Evolutionary conservation across 1,140 invertebrate genomes (phyloP).

Genomic region (Anastrepha ludens): DNA sequence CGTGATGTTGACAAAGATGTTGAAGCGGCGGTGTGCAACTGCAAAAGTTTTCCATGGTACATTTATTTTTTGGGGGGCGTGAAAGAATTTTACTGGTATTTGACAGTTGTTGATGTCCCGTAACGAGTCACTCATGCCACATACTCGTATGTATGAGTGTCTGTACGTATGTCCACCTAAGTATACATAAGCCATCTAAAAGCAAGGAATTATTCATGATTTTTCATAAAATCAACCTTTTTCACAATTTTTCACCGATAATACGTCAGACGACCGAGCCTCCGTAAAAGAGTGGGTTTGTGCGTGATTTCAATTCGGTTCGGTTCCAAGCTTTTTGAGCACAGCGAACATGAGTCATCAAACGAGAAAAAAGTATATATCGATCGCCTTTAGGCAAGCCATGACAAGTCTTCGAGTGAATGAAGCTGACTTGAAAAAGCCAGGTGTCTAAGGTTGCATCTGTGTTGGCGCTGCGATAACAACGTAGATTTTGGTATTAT

Average conservation of each 20-base stretch:
- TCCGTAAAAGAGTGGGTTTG: background rate
- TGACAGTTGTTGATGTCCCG: conserved; percentile 50
- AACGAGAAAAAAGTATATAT: too few relatives aligned
- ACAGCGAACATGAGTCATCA: too few relatives aligned
- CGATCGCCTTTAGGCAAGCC: too few relatives aligned
- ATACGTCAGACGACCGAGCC: background rate
- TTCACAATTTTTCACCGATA: background rate
- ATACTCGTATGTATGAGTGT: background rate
- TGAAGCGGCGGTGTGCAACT: conserved; percentile 36
- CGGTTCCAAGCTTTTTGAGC: too few relatives aligned
- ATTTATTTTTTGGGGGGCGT: conserved; percentile 19
- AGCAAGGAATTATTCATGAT: background rate
- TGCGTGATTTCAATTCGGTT: too few relatives aligned
- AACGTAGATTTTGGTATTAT: too few relatives aligned
- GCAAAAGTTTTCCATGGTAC: conserved; percentile 12
- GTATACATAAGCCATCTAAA: background rate
- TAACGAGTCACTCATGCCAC: background rate
- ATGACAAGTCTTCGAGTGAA: too few relatives aligned
- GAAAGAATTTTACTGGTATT: conserved; percentile 33
- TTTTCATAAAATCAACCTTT: conserved; percentile 18
- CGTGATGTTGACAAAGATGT: conserved; percentile 39
- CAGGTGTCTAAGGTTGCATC: too few relatives aligned
- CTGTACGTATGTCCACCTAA: background rate
- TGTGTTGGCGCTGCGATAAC: too few relatives aligned
- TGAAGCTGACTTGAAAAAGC: too few relatives aligned